These are phyloP conservation scores for Netelia inedita DNA, from an alignment of 2,888 invertebrate species.

Conservation along the genomic window DNA sequence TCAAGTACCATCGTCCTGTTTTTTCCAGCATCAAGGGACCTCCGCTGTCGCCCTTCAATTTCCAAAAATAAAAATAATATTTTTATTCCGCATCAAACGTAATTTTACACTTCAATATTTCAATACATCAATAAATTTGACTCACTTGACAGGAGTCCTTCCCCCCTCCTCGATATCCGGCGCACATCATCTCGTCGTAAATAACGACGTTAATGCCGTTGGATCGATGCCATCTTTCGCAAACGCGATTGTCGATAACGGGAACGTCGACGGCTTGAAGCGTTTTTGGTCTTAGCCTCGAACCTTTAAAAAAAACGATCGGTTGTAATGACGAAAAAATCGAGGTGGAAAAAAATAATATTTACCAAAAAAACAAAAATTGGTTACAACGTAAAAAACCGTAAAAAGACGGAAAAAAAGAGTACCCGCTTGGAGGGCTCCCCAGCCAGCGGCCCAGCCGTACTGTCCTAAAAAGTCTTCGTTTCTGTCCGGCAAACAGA, in stretches of 20 bases:
- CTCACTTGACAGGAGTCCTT: conserved; percentile 91
- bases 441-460: conserved; percentile 98
- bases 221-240: conserved; percentile 90
- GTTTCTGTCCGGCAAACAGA: conserved; percentile 95
- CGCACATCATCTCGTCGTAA: conserved; percentile 98
- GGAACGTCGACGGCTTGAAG: conserved; percentile 97
- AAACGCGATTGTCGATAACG: conserved; percentile 94
- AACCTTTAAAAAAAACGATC: conserved; percentile 88
- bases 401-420: conserved; percentile 2
- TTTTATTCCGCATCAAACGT: background rate
- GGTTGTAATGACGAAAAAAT: conserved; percentile 11
- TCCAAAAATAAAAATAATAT: conserved; percentile 12
- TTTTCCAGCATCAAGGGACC: conserved; percentile 96
- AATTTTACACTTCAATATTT: conserved; percentile 19
- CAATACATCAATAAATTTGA: conserved; percentile 13
- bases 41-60: conserved; percentile 92
- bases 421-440: conserved; percentile 89
- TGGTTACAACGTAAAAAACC: background rate
- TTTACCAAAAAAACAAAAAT: conserved; percentile 9
- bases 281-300: conserved; percentile 94
- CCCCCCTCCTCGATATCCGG: conserved; percentile 95
- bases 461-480: conserved; percentile 96
- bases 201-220: conserved; percentile 95
- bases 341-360: too few species aligned
- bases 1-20: conserved; percentile 95